Evolutionary conservation across 1,140 invertebrate genomes (phyloP).

Genomic region (Coptotermes formosanus): DNA sequence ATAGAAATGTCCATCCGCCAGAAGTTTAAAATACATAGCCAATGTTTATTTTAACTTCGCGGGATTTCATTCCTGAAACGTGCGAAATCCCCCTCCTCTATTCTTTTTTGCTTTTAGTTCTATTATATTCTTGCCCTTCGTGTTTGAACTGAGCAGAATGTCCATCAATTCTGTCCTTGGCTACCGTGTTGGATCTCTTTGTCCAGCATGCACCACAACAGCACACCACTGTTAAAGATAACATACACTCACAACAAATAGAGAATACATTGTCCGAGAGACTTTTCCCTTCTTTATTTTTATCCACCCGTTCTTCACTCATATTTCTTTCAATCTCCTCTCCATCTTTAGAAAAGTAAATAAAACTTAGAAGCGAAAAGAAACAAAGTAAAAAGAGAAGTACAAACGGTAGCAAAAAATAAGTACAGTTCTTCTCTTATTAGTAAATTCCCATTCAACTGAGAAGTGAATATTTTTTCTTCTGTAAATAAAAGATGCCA

Average conservation of each 20-base stretch:
- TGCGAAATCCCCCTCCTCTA: not conserved
- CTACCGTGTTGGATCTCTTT: conserved; percentile 11
- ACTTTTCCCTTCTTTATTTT: not conserved
- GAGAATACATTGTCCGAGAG: not conserved
- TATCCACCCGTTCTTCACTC: not conserved
- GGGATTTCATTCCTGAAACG: not conserved
- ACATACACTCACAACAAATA: not conserved
- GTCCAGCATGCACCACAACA: conserved; percentile 1
- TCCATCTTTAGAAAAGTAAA: conserved; percentile 6
- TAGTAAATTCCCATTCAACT: not conserved
- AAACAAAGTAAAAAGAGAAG: not conserved
- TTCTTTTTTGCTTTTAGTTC: not conserved
- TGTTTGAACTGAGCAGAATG: not conserved
- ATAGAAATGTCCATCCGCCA: not conserved
- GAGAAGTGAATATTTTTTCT: not conserved
- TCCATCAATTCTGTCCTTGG: conserved; percentile 13
- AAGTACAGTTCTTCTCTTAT: not conserved
- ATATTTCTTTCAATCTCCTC: not conserved
- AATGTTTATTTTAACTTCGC: conserved; percentile 9
- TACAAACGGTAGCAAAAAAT: not conserved
- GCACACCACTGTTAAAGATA: not conserved
- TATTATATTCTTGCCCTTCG: not conserved
- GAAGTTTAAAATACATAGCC: not conserved
- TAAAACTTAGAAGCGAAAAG: conserved; percentile 7
- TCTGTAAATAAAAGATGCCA: not conserved